Evolutionary conservation across 1,140 invertebrate genomes (phyloP).

Genomic region (Andrena cerasifolii): DNA sequence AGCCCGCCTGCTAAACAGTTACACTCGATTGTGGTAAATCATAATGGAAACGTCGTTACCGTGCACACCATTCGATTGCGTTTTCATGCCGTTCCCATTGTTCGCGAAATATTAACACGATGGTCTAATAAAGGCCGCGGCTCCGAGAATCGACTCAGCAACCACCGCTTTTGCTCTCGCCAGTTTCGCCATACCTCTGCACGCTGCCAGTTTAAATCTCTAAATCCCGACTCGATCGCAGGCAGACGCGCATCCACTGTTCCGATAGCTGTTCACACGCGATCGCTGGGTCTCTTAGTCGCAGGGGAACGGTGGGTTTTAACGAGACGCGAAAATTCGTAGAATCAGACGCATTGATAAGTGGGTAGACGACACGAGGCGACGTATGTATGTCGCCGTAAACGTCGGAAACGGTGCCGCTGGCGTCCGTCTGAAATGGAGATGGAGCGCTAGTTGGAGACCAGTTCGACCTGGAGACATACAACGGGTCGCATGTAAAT

Average conservation of each 20-base stretch:
- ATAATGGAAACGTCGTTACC: slow-evolving; percentile 65
- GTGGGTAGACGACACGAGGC: neutral
- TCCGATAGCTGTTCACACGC: no score
- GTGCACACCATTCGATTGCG: slow-evolving; percentile 21
- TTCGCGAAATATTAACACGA: slow-evolving; percentile 53
- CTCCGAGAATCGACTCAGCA: neutral
- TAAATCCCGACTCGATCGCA: no score
- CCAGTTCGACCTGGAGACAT: slow-evolving; percentile 8
- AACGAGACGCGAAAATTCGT: no score
- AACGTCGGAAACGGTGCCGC: neutral
- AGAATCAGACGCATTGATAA: neutral
- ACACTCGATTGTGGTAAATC: slow-evolving; percentile 66
- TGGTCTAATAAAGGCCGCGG: slow-evolving; percentile 42
- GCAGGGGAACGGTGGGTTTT: no score
- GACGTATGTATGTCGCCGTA: slow-evolving; percentile 2
- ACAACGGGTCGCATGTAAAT: slow-evolving; percentile 65
- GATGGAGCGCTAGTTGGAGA: slow-evolving; percentile 14
- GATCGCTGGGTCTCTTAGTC: no score
- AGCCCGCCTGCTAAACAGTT: slow-evolving; percentile 56
- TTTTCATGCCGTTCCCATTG: slow-evolving; percentile 52
- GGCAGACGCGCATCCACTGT: no score
- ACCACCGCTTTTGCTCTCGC: no score
- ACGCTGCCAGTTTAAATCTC: no score
- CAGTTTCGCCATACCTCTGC: no score
- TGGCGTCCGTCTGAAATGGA: slow-evolving; percentile 23